phyloP scores from a whole-genome alignment of 2,113 vertebrate genomes.

The Mus pahari region DNA sequence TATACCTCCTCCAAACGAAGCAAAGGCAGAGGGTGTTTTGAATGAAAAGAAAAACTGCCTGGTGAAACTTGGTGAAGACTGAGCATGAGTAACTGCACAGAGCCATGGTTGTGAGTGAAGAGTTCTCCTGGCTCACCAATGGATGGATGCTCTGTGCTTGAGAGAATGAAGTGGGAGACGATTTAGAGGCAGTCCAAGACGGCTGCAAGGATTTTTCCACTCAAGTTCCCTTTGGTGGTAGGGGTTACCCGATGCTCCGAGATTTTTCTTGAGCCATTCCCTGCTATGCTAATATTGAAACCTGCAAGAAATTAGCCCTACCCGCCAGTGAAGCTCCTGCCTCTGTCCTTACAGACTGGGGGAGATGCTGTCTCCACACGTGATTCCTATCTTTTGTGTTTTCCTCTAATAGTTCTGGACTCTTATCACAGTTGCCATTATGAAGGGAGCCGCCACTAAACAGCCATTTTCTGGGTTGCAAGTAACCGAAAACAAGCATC shows the following conservation, averaged over 20 bases:
- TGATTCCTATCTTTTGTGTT: neutral
- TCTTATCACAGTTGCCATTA: neutral
- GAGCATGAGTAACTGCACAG: conserved; percentile 55
- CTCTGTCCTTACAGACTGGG: neutral
- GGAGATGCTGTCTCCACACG: neutral
- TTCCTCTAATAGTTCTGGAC: neutral
- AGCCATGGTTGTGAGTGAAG: conserved; percentile 65
- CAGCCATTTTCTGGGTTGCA: conserved; percentile 3
- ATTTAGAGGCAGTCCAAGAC: conserved; percentile 57
- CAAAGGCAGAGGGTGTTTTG: conserved; percentile 51
- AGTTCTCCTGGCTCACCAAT: conserved; percentile 56
- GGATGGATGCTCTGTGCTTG: conserved; percentile 70
- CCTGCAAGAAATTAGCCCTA: neutral
- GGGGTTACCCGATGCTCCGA: neutral
- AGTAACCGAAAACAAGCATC: conserved; percentile 40
- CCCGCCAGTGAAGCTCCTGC: neutral
- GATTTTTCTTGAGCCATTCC: neutral
- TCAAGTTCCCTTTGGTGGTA: conserved; percentile 16
- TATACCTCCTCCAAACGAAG: conserved; percentile 63
- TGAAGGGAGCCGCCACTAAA: neutral
- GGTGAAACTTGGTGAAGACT: conserved; percentile 69
- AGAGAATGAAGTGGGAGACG: conserved; percentile 45
- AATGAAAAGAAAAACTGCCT: conserved; percentile 55
- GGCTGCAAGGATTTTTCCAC: conserved; percentile 30
- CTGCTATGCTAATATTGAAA: neutral